Percentiles rank a stretch among this genome's conserved stretches.
phyloP scores from a whole-genome alignment of 2,797 vertebrate genomes.

The Lagothrix lagotricha region DNA sequence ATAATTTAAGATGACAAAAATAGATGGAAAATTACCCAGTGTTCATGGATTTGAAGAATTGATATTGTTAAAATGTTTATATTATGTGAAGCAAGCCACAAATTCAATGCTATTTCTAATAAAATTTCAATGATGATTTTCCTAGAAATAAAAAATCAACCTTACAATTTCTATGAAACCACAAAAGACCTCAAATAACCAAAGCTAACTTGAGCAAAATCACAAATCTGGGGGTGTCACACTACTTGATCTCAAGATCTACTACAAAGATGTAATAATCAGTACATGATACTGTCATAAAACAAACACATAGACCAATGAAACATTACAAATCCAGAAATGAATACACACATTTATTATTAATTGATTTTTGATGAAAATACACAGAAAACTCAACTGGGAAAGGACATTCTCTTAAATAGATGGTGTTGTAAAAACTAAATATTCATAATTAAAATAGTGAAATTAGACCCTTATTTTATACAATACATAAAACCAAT shows the following conservation, averaged over 20 bases:
- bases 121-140: neutral
- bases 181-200: neutral
- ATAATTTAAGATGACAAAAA: neutral
- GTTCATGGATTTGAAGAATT: neutral
- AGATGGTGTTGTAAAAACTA: neutral
- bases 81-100: neutral
- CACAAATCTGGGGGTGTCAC: neutral
- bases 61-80: neutral
- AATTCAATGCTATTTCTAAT: neutral
- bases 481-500: neutral
- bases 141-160: neutral
- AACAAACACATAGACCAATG: neutral
- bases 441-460: neutral
- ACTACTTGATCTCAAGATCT: neutral
- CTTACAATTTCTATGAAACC: neutral
- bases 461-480: neutral
- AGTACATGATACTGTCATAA: neutral
- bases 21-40: neutral
- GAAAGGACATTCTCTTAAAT: neutral
- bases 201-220: neutral
- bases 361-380: neutral
- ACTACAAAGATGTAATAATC: neutral
- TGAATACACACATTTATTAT: neutral
- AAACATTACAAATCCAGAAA: neutral
- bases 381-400: neutral